Conservation (phyloP, 2,113 vertebrate genomes). For the Enhydra lutris region DNA sequence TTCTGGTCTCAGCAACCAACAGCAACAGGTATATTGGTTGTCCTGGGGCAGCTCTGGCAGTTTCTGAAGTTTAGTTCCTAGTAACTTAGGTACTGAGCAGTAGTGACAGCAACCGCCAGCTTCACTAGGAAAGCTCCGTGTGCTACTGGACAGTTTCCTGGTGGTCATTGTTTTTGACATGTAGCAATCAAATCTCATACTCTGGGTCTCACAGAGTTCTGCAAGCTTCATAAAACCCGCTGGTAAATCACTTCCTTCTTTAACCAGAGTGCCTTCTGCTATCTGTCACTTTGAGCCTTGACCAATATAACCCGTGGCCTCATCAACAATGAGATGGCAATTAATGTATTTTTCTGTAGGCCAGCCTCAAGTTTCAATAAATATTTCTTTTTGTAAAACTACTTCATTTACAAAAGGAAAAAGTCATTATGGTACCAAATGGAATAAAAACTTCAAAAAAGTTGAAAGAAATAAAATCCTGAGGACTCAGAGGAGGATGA, state of each 20-base stretch:
- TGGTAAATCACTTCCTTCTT: not conserved
- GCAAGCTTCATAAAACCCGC: not conserved
- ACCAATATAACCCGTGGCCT: not conserved
- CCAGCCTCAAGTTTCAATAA: not conserved
- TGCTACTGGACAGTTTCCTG: not conserved
- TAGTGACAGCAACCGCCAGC: not conserved
- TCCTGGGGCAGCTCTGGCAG: not conserved
- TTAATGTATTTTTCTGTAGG: not conserved
- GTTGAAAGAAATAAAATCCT: not conserved
- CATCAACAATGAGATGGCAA: not conserved
- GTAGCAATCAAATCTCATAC: not conserved
- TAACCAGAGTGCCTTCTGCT: not conserved
- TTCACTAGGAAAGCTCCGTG: not conserved
- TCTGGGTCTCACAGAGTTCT: not conserved
- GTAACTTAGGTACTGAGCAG: not conserved
- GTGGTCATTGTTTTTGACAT: not conserved
- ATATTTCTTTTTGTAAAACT: not conserved
- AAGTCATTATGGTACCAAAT: not conserved
- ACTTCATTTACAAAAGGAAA: not conserved
- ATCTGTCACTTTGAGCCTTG: not conserved
- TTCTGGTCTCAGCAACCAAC: not conserved
- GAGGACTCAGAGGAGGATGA: not conserved
- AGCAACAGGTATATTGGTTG: fast-evolving
- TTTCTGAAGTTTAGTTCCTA: not conserved
- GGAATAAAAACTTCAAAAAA: not conserved